Conservation (phyloP, 2,113 vertebrate species). For the Bos indicus region DNA sequence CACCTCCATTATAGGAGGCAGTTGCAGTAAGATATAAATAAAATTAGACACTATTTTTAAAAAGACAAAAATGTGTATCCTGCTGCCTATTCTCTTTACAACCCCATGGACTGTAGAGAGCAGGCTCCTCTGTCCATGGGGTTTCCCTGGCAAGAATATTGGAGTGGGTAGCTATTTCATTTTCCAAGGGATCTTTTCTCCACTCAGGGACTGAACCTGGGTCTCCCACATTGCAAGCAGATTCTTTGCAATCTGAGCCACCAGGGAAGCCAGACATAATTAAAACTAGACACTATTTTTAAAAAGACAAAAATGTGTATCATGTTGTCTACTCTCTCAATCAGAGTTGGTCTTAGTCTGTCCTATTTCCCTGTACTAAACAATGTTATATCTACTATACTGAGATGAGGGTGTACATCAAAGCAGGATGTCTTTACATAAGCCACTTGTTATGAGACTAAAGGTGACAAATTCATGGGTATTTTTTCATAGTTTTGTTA, state of each 20-base stretch:
- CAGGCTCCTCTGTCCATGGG: not conserved
- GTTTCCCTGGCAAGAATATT: not conserved
- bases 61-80: not conserved
- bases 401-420: not conserved
- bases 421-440: not conserved
- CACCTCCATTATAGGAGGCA: not conserved
- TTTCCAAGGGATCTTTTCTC: not conserved
- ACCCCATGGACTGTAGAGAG: not conserved
- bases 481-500: not conserved
- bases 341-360: not conserved
- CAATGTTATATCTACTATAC: not conserved
- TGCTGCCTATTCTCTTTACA: not conserved
- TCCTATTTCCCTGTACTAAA: not conserved
- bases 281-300: not conserved
- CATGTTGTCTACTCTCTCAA: not conserved
- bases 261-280: not conserved
- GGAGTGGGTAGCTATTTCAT: not conserved
- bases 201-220: not conserved
- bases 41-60: not conserved
- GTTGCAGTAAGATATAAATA: not conserved
- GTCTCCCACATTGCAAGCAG: not conserved
- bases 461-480: not conserved
- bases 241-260: not conserved
- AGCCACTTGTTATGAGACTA: not conserved
- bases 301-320: not conserved